A percentile compares a stretch with the other conserved stretches of the same genome.
These are phyloP conservation scores for Hydrozoanthus gracilis DNA, from an alignment of 92 coral and sea anemone genomes.

Conservation along the genomic window DNA sequence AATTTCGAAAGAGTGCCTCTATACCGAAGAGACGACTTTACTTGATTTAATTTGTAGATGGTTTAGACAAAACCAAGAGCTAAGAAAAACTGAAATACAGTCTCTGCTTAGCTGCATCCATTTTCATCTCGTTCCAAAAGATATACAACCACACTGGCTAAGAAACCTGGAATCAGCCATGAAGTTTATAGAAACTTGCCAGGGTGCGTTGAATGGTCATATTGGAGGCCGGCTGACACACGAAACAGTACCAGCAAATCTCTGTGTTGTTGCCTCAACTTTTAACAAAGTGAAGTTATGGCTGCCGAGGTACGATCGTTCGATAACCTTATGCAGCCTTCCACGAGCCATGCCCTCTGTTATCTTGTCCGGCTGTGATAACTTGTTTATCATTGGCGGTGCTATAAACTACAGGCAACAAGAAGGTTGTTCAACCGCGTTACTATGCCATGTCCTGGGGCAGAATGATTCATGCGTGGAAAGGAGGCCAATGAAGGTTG, in stretches of 20 bases:
- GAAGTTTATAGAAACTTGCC: not conserved
- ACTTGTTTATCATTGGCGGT: conserved; percentile 32
- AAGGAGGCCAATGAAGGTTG: conserved; percentile 17
- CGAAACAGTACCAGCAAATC: conserved; percentile 5
- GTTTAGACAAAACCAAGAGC: conserved; percentile 1
- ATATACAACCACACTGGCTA: not conserved
- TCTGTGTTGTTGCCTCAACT: conserved; percentile 30
- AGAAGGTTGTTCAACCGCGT: conserved; percentile 32
- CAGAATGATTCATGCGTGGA: not conserved
- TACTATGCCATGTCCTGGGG: conserved; percentile 19
- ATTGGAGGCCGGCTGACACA: not conserved
- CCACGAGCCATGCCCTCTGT: conserved; percentile 14
- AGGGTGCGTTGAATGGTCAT: not conserved
- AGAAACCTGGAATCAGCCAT: conserved; percentile 3
- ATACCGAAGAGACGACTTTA: not conserved
- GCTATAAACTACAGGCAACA: conserved; percentile 23
- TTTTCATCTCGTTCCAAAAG: conserved; percentile 31
- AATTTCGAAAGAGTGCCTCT: conserved; percentile 10
- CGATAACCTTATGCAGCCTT: conserved; percentile 15
- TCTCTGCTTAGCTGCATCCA: not conserved
- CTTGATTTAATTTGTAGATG: not conserved
- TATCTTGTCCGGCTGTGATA: conserved; percentile 22
- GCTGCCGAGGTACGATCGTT: conserved; percentile 27
- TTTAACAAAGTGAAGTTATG: conserved; percentile 15
- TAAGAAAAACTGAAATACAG: not conserved